Conservation (phyloP, 64 coral and sea anemone species). For the Orbicella faveolata region DNA sequence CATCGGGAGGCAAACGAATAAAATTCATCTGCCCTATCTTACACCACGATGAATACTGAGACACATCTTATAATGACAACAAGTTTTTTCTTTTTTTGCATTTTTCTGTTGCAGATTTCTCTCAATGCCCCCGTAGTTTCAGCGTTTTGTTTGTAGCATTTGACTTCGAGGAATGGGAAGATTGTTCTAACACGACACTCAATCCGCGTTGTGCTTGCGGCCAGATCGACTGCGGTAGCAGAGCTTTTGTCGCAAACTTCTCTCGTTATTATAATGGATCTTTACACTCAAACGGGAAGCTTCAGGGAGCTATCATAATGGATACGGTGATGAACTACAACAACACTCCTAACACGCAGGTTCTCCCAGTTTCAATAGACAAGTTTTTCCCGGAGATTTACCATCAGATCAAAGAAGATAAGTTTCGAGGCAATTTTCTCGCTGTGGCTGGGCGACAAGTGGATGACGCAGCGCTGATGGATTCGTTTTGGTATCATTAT, state of each 20-base stretch:
- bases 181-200: neutral
- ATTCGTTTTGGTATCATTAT: slow-evolving; percentile 57
- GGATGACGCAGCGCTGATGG: slow-evolving; percentile 29
- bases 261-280: slow-evolving; percentile 42
- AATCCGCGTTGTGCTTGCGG: slow-evolving; percentile 22
- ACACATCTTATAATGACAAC: no score
- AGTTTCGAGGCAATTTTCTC: slow-evolving; percentile 56
- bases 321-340: slow-evolving; percentile 78
- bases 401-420: slow-evolving; percentile 3
- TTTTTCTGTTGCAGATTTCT: slow-evolving; percentile 20
- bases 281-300: slow-evolving; percentile 23
- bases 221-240: slow-evolving; percentile 41
- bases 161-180: slow-evolving; percentile 80
- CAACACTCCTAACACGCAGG: slow-evolving; percentile 50
- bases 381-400: neutral
- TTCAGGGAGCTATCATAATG: slow-evolving; percentile 81
- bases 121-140: slow-evolving; percentile 39
- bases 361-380: neutral
- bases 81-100: neutral
- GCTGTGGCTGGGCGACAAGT: slow-evolving; percentile 26
- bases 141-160: slow-evolving; percentile 71
- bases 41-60: no score
- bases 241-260: slow-evolving; percentile 61
- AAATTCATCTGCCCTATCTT: no score
- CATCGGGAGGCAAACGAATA: no score